Base-by-base conservation (phyloP, 2,888 invertebrate species). In the Lasioglossum lativentre region DNA sequence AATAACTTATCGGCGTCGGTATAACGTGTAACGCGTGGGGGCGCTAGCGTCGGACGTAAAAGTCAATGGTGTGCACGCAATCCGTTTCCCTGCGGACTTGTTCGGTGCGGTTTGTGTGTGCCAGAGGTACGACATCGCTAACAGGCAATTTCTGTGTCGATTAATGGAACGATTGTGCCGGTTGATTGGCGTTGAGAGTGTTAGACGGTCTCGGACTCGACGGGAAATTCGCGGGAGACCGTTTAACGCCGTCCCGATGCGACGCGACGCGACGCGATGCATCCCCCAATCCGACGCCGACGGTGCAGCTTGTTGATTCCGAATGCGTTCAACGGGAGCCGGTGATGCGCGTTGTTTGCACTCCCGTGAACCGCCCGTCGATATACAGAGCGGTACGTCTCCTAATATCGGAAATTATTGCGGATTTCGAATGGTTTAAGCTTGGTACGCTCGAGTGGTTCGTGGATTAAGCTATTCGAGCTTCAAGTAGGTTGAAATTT, bases 71-170 rank as follows among this genome's bases (percentile, higher is more conserved):
- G n/a, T 27, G 19, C 23, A 27, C 71, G 71, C 71, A 14, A 27
- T 5, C 45, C 40, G 42, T 14, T 71, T 16, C 40, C 27, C 6
- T 16, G 1, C 27, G n/a, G 66, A 66, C 8, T 8, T 27, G 27
- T 59, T 30, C 47, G 23, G 59, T 4, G 42, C 40, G 74, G 56
- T 86, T 72, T 30, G 56, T 75, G 66, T 52, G 68, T 52, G 52
- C 23, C 47, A 59, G 45, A 30, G 27, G 34, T 40, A 40, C 47
- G 70, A 66, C 78, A 68, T 73, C 72, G 84, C 80, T 80, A 86
- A 82, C 84, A 74, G 86, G 80, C 87, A 82, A 87, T 87, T 80
- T 88, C 84, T 74, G 68, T n/a, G 30, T 72, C 73, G 82, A 88
- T 86, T 86, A 86, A 82, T 72, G 38, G 77, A 82, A 84, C 82